A percentile compares a stretch with the other conserved stretches of the same genome.
These are phyloP conservation scores for Holcopasites calliopsidis DNA, from an alignment of 1,140 invertebrate genomes.

Conservation along the genomic window DNA sequence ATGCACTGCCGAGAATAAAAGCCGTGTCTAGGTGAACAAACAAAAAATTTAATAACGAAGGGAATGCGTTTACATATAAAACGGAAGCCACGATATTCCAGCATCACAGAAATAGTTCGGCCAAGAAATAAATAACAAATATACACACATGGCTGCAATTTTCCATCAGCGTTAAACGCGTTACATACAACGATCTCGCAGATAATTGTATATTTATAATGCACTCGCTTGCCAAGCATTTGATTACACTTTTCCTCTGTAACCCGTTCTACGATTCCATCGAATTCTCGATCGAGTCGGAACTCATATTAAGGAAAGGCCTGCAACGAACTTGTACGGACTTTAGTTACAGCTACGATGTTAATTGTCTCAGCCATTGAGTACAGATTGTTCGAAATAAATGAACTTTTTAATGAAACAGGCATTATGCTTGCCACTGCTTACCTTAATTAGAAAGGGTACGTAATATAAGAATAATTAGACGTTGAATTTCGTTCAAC, in stretches of 20 bases:
- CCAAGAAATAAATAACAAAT: not conserved
- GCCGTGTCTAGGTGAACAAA: not conserved
- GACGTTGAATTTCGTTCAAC: conserved; percentile 3
- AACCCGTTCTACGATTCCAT: not conserved
- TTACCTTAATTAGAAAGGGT: too few relatives aligned
- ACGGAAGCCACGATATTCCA: conserved; percentile 1
- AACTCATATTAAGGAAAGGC: not conserved
- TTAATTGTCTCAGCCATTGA: conserved; percentile 29
- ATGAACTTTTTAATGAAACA: conserved; percentile 55
- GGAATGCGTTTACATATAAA: not conserved
- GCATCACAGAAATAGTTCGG: not conserved
- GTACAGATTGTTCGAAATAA: conserved; percentile 52
- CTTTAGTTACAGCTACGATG: conserved; percentile 15
- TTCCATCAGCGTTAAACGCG: not conserved
- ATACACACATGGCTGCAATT: not conserved
- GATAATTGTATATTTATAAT: conserved; percentile 51
- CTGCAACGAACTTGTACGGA: not conserved
- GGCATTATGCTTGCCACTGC: too few relatives aligned
- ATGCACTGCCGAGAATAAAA: too few relatives aligned
- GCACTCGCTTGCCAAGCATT: conserved; percentile 49
- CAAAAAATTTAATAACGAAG: too few relatives aligned
- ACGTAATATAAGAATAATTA: not conserved
- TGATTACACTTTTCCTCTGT: conserved; percentile 23
- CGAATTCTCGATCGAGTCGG: not conserved
- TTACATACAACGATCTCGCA: conserved; percentile 8